Base-by-base conservation (phyloP, 2,113 vertebrate genomes). In the Pavo muticus region DNA sequence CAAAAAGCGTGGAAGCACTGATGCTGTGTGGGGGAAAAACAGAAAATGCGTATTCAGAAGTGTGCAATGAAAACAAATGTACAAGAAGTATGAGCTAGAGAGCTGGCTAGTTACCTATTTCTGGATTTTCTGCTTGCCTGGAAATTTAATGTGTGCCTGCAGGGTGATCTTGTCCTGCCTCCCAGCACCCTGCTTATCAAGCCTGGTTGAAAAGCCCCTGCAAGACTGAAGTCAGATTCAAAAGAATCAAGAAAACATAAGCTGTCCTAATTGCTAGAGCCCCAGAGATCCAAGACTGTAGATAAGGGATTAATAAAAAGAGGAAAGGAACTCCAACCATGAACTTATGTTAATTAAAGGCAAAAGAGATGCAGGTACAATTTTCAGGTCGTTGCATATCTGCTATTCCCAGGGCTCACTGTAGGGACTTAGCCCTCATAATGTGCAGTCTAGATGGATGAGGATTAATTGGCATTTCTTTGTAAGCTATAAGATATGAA, bases 361-460 rank as follows among this genome's bases (percentile, higher is more conserved):
- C 73, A 88, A 84, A 84, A 64, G 24, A 94, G 45, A 39, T 80
- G 77, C 68, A 9, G 57, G 87, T 60, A 84, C 42, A 72, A 84
- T 94, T 92, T 94, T 94, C 91, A 94, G 88, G 91, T 94, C 84
- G 84, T 72, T 91, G 80, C 73, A 72, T 75, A 61, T 93, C 48
- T 87, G 70, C 91, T 93, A 29, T 96, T 92, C 24, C 47, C 44
- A 4, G 78, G 24, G 44, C 61, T 92, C 9, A 13, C 39, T 30
- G 35, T 19, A 91, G 35, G 47, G 52, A 47, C 50, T 94, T 92
- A 90, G 94, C 93, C 68, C 68, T 87, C 68, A 71, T 35, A 35
- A 35, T 35, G 35, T 35, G 35, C 35, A 35, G 35, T 35, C 35
- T 35, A 35, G 35, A 35, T 35, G 35, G 35, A 35, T 64, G 47